These are phyloP conservation scores for Ectemnius lituratus DNA, from an alignment of 2,888 invertebrate genomes.

Conservation along the genomic window DNA sequence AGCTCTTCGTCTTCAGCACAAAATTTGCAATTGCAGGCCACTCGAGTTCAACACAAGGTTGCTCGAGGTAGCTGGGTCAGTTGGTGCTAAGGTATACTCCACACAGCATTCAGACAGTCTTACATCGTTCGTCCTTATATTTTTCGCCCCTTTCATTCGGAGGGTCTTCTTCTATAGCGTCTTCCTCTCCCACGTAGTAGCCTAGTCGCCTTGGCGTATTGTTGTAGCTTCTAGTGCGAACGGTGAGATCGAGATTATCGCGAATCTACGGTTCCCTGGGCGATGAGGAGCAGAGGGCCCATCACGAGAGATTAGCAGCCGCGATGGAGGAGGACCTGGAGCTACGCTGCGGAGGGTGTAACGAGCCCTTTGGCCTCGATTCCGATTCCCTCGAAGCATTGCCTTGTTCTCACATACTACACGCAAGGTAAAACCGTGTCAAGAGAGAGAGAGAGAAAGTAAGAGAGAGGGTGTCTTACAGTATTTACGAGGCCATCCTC, in stretches of 20 bases:
- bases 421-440: slow-evolving; percentile 83
- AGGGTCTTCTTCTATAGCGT: not conserved
- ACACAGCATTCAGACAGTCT: not conserved
- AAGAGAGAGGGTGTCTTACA: too few relatives aligned
- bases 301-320: slow-evolving; percentile 86
- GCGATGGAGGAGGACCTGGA: slow-evolving; percentile 85
- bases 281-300: slow-evolving; percentile 88
- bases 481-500: too few relatives aligned
- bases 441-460: not conserved
- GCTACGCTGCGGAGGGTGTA: slow-evolving; percentile 90
- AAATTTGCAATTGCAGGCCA: slow-evolving; percentile 92
- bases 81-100: slow-evolving; percentile 87
- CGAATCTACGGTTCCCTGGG: slow-evolving; percentile 90
- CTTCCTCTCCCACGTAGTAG: slow-evolving; percentile 1
- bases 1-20: slow-evolving; percentile 86
- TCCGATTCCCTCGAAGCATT: slow-evolving; percentile 88
- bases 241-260: slow-evolving; percentile 88
- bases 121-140: not conserved
- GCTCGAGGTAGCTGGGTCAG: slow-evolving; percentile 89
- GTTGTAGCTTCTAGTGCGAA: slow-evolving; percentile 86
- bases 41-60: slow-evolving; percentile 91
- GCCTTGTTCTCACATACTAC: slow-evolving; percentile 92
- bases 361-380: slow-evolving; percentile 86
- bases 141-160: not conserved
- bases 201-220: not conserved